A percentile compares a stretch with the other conserved stretches of the same genome.
These are phyloP conservation scores for Nudaria mundana DNA, from an alignment of 2,888 invertebrate genomes.

Conservation along the genomic window DNA sequence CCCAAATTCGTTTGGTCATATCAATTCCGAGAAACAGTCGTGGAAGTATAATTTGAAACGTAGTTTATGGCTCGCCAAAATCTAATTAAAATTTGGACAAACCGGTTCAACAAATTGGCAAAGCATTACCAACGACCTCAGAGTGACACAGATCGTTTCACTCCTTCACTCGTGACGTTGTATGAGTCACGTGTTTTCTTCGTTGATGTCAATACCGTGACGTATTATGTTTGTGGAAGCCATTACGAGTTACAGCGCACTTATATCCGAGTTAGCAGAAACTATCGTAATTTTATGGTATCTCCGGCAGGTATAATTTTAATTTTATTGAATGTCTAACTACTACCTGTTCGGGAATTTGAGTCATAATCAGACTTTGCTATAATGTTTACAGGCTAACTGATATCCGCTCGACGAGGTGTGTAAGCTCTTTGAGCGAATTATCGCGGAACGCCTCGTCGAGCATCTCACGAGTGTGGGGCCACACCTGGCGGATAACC, in stretches of 20 bases:
- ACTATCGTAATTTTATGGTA: background rate
- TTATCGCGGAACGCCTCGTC: too few species aligned
- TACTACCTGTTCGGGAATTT: background rate
- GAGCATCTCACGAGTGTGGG: too few species aligned
- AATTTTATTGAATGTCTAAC: background rate
- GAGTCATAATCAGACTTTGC: background rate
- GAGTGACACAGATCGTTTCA: conserved; percentile 6
- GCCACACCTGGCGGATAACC: too few species aligned
- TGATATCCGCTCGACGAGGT: too few species aligned
- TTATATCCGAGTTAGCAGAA: background rate
- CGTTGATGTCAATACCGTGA: conserved; percentile 7
- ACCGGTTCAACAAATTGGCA: conserved; percentile 1
- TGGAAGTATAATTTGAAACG: background rate
- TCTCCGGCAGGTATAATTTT: background rate
- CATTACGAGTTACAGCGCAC: background rate
- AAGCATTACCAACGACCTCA: conserved; percentile 6
- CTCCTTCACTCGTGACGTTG: conserved; percentile 7
- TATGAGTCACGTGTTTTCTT: conserved; percentile 6
- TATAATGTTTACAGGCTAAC: background rate
- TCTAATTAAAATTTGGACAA: conserved; percentile 23
- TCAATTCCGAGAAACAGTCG: background rate
- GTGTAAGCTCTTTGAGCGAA: too few species aligned
- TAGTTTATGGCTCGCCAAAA: conserved; percentile 19
- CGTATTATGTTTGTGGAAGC: conserved; percentile 3
- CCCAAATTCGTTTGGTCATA: background rate